Base-by-base conservation (phyloP, 2,888 invertebrate species). In the Megalurothrips usitatus region DNA sequence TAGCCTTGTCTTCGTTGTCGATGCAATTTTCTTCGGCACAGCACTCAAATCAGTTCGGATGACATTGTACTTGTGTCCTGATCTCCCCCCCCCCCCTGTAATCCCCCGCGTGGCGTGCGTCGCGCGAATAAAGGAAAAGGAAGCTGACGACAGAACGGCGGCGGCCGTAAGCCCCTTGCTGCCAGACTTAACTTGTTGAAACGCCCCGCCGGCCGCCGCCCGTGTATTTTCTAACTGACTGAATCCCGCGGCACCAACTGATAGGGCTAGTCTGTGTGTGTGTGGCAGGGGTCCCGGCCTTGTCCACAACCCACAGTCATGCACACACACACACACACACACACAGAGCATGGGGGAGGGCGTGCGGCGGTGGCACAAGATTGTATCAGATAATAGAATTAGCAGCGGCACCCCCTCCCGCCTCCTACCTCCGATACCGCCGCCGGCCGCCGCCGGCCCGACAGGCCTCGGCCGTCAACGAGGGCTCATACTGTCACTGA, bases 311-410 rank as follows among this genome's bases (percentile, higher is more conserved):
- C 34, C 34, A 43, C 34, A 43, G 34, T 43, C 34, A 43, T 52
- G 52, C 52, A 17, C 52, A 52, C 52, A 52, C 58, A 58, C 58
- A 58, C 52, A 52, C 12, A 52, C 52, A 52, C 52, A 52, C 52
- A 52, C 19, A 52, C 52, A 52, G 3, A 43, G 34, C 6, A 43
- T 43, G 34, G 34, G 34, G 34, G 2, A 6, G 6, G 34, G 34
- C 3, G 1, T 11, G 11, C 14, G 14, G 58, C 58, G 58, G 58
- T 58, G 17, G 34, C 34, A 43, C 34, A 43, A 43, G 58, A 58
- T 58, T 58, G 58, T 58, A 58, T 58, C 58, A 58, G 58, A 58
- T 58, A 58, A 58, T 58, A 58, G 58, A 58, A 58, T 58, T 58
- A 58, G 58, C 58, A n/a, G n/a, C 58, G 17, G 19, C 19, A 17